A percentile compares a stretch with the other conserved stretches of the same genome.
These are phyloP conservation scores for Chaetodon trifascialis DNA, from an alignment of 2,113 vertebrate genomes.

Conservation along the genomic window DNA sequence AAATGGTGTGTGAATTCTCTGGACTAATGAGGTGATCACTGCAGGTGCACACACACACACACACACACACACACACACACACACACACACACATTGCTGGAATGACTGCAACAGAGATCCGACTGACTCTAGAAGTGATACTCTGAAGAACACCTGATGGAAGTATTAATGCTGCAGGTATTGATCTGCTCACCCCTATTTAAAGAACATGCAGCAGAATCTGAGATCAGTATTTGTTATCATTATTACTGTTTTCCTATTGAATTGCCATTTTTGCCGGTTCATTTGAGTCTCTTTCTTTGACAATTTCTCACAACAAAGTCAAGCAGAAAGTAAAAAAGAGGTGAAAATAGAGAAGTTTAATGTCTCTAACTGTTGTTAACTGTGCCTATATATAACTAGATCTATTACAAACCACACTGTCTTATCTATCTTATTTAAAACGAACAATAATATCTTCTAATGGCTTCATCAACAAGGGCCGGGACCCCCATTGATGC, in stretches of 20 bases:
- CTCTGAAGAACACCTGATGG: neutral
- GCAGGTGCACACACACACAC: too few relatives aligned
- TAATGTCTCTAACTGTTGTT: neutral
- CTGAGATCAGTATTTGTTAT: neutral
- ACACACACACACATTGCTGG: too few relatives aligned
- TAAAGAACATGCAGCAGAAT: conserved; percentile 5
- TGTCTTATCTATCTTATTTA: too few relatives aligned
- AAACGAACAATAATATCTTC: too few relatives aligned
- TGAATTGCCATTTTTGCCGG: neutral
- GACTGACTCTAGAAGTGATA: too few relatives aligned
- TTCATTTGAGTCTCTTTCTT: neutral
- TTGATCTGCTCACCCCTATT: neutral
- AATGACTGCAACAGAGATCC: too few relatives aligned
- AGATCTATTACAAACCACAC: neutral
- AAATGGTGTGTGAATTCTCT: too few relatives aligned
- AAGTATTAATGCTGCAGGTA: neutral
- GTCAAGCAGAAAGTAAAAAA: neutral
- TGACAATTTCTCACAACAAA: neutral
- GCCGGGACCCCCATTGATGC: too few relatives aligned
- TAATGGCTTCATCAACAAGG: too few relatives aligned
- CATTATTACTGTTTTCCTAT: neutral
- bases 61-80: too few relatives aligned
- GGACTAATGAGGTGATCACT: too few relatives aligned
- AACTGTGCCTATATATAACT: neutral
- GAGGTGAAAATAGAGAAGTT: neutral